Conservation (phyloP, 2,797 vertebrate genomes). For the Oophaga sylvatica region DNA sequence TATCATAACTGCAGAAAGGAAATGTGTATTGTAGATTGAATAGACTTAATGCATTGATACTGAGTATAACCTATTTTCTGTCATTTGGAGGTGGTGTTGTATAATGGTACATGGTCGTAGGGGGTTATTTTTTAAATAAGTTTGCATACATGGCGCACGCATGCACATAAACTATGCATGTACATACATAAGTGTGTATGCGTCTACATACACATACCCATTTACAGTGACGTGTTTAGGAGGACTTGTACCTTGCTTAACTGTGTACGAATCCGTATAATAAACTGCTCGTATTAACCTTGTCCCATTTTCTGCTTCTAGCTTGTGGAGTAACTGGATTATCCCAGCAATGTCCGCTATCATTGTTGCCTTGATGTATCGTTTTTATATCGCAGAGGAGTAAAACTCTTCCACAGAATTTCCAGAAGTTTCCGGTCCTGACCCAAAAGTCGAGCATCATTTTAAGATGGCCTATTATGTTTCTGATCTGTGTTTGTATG, state of each 20-base stretch:
- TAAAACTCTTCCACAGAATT: constrained; percentile 61
- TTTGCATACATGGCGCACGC: too few relatives aligned
- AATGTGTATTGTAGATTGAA: too few relatives aligned
- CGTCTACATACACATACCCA: too few relatives aligned
- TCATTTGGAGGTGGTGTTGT: too few relatives aligned
- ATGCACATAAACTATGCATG: too few relatives aligned
- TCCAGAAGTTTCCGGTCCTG: constrained; percentile 51
- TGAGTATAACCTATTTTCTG: too few relatives aligned
- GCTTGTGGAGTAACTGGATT: constrained; percentile 87
- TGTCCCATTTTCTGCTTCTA: constrained; percentile 66
- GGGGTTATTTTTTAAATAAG: too few relatives aligned
- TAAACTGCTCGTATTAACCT: not conserved
- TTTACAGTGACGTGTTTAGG: too few relatives aligned
- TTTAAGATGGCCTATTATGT: constrained; percentile 13
- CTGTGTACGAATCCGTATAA: not conserved
- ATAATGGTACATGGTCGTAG: too few relatives aligned
- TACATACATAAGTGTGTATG: too few relatives aligned
- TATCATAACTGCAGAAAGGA: too few relatives aligned
- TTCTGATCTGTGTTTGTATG: constrained; percentile 9
- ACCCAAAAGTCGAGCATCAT: constrained; percentile 44
- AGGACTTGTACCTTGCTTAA: not conserved
- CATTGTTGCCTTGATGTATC: constrained; percentile 85
- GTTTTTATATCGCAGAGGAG: constrained; percentile 74
- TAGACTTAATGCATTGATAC: too few relatives aligned
- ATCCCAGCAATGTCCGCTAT: constrained; percentile 80